These are phyloP conservation scores for Diprion similis DNA, from an alignment of 1,140 invertebrate species.

Conservation along the genomic window DNA sequence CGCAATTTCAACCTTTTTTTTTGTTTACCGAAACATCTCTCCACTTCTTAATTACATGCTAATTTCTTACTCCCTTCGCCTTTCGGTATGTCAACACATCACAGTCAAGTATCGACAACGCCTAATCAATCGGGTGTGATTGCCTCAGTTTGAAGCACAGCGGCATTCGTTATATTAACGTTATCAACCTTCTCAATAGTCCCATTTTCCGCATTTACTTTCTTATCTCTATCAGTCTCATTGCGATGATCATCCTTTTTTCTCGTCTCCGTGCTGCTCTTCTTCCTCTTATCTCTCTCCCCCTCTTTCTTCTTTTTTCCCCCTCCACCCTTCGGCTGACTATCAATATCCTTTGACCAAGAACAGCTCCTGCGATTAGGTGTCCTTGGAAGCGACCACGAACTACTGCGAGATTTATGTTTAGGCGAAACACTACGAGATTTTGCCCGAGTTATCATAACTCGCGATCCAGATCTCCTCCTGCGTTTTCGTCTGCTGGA, in stretches of 20 bases:
- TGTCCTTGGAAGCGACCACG: constrained; percentile 55
- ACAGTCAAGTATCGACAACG: background rate
- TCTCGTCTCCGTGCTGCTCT: background rate
- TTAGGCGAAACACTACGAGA: constrained; percentile 39
- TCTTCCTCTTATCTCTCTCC: constrained; percentile 20
- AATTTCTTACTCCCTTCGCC: no score
- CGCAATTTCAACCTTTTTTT: no score
- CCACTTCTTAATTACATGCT: no score
- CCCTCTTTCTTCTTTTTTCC: constrained; percentile 21
- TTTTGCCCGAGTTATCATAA: constrained; percentile 45
- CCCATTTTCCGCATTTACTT: background rate
- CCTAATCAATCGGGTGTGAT: background rate
- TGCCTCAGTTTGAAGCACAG: background rate
- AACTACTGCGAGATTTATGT: constrained; percentile 49
- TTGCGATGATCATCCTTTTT: background rate
- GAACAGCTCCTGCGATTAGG: constrained; percentile 51
- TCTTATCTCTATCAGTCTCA: constrained; percentile 3
- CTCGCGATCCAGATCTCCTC: constrained; percentile 29
- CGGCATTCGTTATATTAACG: background rate
- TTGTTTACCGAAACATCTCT: no score
- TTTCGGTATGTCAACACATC: no score
- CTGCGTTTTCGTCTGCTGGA: constrained; percentile 29
- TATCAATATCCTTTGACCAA: constrained; percentile 47
- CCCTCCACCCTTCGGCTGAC: background rate
- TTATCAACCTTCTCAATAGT: background rate